Conservation (phyloP, 92 coral and sea anemone genomes). For the Diadumene lineata region DNA sequence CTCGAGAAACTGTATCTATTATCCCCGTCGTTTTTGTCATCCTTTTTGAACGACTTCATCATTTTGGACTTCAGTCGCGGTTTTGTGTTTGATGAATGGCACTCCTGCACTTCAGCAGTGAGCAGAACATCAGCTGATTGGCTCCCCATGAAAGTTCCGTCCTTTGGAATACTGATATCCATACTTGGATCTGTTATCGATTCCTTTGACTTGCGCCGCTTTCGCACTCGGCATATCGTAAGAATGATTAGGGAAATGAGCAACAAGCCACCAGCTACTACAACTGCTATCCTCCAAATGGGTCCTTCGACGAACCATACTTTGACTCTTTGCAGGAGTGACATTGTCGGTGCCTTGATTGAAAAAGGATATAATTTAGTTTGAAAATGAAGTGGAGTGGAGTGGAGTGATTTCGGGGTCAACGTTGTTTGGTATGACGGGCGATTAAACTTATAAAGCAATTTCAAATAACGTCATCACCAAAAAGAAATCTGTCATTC, state of each 20-base stretch:
- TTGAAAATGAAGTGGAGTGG: too few species aligned
- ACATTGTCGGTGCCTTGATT: neutral
- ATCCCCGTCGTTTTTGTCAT: neutral
- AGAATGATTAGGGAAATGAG: neutral
- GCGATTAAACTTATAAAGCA: too few species aligned
- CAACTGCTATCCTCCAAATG: neutral
- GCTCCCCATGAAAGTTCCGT: conserved; percentile 1
- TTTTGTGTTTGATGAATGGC: neutral
- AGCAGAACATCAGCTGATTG: conserved; percentile 10
- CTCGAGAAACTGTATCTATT: neutral
- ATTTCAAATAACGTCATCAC: too few species aligned
- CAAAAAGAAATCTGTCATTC: too few species aligned
- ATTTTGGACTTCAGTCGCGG: conserved; percentile 16
- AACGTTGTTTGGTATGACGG: too few species aligned
- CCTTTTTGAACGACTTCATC: conserved; percentile 11
- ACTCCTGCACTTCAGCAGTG: neutral
- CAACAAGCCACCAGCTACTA: neutral
- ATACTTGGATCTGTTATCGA: neutral
- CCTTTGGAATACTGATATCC: conserved; percentile 1
- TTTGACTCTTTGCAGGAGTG: neutral
- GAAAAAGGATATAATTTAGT: neutral
- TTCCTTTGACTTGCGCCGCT: neutral
- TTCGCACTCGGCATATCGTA: neutral
- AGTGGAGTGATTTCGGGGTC: too few species aligned
- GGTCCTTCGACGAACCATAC: neutral